Evolutionary conservation across 2,797 vertebrate species (phyloP).

Genomic region (Tolypeutes matacus): DNA sequence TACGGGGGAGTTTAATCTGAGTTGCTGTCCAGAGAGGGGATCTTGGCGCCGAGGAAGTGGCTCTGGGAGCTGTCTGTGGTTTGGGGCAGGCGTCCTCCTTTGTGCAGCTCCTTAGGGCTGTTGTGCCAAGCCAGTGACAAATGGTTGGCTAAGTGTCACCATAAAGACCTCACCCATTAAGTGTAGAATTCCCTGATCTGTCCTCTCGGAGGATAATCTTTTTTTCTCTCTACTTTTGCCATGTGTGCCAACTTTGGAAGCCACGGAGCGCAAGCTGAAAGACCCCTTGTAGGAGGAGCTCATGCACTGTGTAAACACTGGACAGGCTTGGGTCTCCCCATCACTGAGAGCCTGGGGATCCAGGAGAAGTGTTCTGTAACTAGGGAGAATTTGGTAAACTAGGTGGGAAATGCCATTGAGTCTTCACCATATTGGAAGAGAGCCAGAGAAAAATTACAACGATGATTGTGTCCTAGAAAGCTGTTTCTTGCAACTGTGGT

Average conservation of each 20-base stretch:
- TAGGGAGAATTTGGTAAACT: not conserved
- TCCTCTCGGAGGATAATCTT: not conserved
- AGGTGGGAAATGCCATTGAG: not conserved
- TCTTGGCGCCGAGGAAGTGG: not conserved
- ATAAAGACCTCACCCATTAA: not conserved
- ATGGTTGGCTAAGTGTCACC: not conserved
- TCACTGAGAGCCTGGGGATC: not conserved
- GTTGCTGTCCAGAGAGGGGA: too few species aligned
- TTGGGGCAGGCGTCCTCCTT: not conserved
- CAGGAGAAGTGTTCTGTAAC: not conserved
- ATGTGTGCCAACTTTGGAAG: not conserved
- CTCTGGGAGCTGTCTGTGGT: not conserved
- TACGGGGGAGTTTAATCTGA: not conserved
- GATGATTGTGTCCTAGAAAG: not conserved
- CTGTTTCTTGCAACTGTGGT: not conserved
- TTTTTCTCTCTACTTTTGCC: not conserved
- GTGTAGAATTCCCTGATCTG: not conserved
- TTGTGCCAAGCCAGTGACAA: not conserved
- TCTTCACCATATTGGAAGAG: not conserved
- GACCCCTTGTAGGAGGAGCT: not conserved
- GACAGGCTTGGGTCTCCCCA: not conserved
- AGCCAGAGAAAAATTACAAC: slow-evolving; percentile 6
- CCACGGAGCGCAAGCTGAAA: not conserved
- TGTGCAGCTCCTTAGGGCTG: too few species aligned
- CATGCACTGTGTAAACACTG: not conserved